Base-by-base conservation (phyloP, 2,888 invertebrate genomes). In the Eupithecia subfuscata region DNA sequence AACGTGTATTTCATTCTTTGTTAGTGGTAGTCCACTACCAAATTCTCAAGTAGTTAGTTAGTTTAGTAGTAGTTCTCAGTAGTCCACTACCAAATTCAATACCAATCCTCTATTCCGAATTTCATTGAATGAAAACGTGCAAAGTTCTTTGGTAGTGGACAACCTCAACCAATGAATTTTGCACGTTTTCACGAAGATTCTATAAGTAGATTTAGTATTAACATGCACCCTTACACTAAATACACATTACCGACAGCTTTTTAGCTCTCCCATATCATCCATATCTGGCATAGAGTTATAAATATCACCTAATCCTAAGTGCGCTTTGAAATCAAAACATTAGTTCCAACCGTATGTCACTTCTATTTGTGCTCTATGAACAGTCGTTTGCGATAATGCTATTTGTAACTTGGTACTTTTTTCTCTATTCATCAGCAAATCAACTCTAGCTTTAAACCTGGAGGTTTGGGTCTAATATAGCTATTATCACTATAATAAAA, bases 291-390 rank as follows among this genome's bases (percentile, higher is more conserved):
- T 9, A 37, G 14, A 76, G 37, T 40, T 67, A 67, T 67, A 67
- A 70, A 70, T 69, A 65, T 56, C 43, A 22, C n/a, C 2, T 63
- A 37, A 69, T 67, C 76, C 64, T 65, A 73, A 78, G 74, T 76
- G 73, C 78, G 70, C 74, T 77, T 37, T 22, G 64, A 16, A 71
- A 70, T 70, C 25, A 4, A 67, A 63, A 76, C 74, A 79, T 75
- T 76, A 22, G 12, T 71, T 69, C 71, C 70, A 72, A 73, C 34
- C n/a, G 22, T 83, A 84, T 60, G 60, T 65, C 91, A 25, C 86
- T 82, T 92, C 91, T 81, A 90, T 87, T 77, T 73, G 70, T 40
- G 4, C 25, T 25, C 25, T 52, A 30, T 79, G 83, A 73, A 3
- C 0, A 22, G 1, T 56, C 56, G 14, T 25, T 60, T 60, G 25